phyloP scores from a whole-genome alignment of 2,797 vertebrate species.

The Cetoscarus ocellatus region DNA sequence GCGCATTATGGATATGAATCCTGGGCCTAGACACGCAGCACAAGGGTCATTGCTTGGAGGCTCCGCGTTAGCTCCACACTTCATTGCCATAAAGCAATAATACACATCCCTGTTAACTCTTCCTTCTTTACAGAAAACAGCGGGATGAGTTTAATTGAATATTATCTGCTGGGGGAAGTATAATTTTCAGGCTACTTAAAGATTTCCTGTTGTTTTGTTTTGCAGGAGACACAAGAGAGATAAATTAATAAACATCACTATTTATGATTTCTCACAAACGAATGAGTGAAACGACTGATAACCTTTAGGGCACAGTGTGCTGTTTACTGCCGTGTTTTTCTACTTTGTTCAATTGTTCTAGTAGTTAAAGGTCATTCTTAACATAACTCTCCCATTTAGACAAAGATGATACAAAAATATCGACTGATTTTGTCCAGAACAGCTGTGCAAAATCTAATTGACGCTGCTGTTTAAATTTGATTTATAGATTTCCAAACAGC shows the following conservation, averaged over 20 bases:
- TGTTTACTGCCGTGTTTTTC: constrained; percentile 38
- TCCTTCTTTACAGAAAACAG: constrained; percentile 68
- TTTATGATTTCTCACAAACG: constrained; percentile 54
- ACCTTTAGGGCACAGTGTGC: constrained; percentile 43
- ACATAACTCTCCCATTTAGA: constrained; percentile 60
- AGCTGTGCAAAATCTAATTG: constrained; percentile 67
- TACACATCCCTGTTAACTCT: constrained; percentile 80
- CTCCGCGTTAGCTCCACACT: constrained; percentile 80
- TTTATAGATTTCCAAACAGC: constrained; percentile 77
- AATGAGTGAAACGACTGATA: constrained; percentile 52
- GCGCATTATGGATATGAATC: constrained; percentile 89
- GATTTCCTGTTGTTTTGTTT: constrained; percentile 72
- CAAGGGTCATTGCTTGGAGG: constrained; percentile 85
- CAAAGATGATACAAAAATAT: constrained; percentile 47
- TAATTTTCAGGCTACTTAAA: constrained; percentile 73
- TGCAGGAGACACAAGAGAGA: constrained; percentile 56
- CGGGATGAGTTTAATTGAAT: constrained; percentile 78
- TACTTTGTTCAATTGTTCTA: constrained; percentile 56
- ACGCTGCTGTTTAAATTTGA: constrained; percentile 71
- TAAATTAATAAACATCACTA: constrained; percentile 57
- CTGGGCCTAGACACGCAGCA: constrained; percentile 79
- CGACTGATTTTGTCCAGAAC: constrained; percentile 44
- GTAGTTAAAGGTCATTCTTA: constrained; percentile 59
- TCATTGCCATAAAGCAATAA: constrained; percentile 87
- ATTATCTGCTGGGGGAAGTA: constrained; percentile 74